Base-by-base conservation (phyloP, 2,113 vertebrate genomes). In the Pluvialis apricaria region DNA sequence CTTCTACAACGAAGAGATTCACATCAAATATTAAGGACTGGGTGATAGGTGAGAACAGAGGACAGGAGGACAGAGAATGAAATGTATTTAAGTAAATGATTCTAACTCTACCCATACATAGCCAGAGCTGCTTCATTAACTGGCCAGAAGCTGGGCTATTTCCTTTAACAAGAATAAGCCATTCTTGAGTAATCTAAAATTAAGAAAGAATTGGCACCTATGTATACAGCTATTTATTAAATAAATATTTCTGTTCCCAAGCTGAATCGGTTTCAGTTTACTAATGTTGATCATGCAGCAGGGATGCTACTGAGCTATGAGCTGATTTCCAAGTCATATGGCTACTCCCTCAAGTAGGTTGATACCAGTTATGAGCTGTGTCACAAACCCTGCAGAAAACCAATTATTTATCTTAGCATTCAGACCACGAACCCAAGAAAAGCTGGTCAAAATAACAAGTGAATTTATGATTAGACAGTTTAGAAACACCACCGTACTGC, bases 321-420 rank as follows among this genome's bases (percentile, higher is more conserved):
- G 49, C 14, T 42, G 29, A 86, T n/a, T 71, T 87, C 57, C 38
- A 86, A 83, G 58, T 5, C n/a, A 47, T 20, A 55, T 2, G 31
- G 17, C 25, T 13, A 2, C 34, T 83, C 73, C 51, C 32, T 76
- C 69, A 60, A 34, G 71, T 10, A 69, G 24, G 26, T 83, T 68
- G 66, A 76, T 32, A 61, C 10, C 38, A 72, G 22, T 51, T 49
- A 72, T 11, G 15, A 77, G 34, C n/a, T 77, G 10, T 60, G 71
- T 49, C 58, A 93, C 14, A 90, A 88, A 72, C 24, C 9, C 44
- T 57, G 49, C 49, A 94, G 79, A 85, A 94, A 90, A 76, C 10
- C 65, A 61, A 64, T 61, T 72, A 72, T 31, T 84, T 76, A 47
- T 44, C 49, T 75, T 42, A 71, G 69, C 24, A 49, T 40, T 79